Percentiles rank a stretch among this genome's conserved stretches.
phyloP scores from a whole-genome alignment of 2,888 invertebrate genomes.

The Aleiodes alternator region DNA sequence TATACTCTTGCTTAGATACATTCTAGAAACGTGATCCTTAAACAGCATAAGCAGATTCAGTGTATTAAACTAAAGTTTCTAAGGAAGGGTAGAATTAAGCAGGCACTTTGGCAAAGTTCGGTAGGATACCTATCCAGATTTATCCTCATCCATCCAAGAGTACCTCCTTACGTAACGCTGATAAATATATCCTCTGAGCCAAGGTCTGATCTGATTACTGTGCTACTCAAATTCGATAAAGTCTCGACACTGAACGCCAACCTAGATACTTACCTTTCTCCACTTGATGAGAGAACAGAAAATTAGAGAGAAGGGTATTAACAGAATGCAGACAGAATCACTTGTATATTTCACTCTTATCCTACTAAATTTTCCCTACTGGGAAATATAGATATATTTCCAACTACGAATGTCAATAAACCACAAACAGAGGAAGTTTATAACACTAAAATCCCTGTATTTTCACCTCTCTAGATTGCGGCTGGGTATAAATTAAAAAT shows the following conservation, averaged over 20 bases:
- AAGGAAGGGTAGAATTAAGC: slow-evolving; percentile 31
- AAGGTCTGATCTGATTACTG: slow-evolving; percentile 55
- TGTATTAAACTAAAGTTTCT: slow-evolving; percentile 11
- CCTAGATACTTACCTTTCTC: slow-evolving; percentile 30
- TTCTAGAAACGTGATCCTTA: background rate
- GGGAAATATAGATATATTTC: slow-evolving; percentile 33
- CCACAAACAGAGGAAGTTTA: slow-evolving; percentile 65
- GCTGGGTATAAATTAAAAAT: background rate
- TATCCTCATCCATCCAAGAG: slow-evolving; percentile 31
- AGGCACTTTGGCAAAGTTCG: slow-evolving; percentile 38
- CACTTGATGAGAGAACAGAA: slow-evolving; percentile 26
- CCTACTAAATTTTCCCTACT: slow-evolving; percentile 37
- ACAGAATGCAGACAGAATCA: background rate
- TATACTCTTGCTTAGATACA: no score
- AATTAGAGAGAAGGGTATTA: background rate
- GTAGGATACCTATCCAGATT: slow-evolving; percentile 21
- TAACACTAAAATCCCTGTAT: slow-evolving; percentile 57
- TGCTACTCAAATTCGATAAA: slow-evolving; percentile 66
- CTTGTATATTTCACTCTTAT: background rate
- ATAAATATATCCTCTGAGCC: slow-evolving; percentile 49
- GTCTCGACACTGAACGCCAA: slow-evolving; percentile 57
- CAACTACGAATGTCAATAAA: slow-evolving; percentile 67
- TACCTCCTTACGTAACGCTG: slow-evolving; percentile 34
- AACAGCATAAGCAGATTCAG: slow-evolving; percentile 25
- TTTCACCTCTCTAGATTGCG: slow-evolving; percentile 31